Base-by-base conservation (phyloP, 2,113 vertebrate genomes). In the Leptobrachium ailaonicum region DNA sequence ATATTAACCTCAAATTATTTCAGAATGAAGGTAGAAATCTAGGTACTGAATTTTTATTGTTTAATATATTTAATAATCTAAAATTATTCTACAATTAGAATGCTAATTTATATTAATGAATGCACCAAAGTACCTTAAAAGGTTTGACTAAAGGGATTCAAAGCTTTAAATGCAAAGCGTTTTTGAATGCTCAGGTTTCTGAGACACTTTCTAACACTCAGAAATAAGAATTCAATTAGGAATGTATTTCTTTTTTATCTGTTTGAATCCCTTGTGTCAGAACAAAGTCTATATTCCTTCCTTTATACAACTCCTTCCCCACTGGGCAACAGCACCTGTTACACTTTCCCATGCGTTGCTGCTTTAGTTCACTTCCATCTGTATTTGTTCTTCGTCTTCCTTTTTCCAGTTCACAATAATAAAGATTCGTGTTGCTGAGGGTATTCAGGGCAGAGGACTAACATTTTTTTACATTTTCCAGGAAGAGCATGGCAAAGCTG, bases 251-350 rank as follows among this genome's bases (percentile, higher is more conserved):
- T 92, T 92, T 91, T 90, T 87, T 91, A 90, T 90, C 91, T 92
- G 91, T 92, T 92, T 94, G 92, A 92, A 92, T 89, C 86, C 88
- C 85, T 86, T 83, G 85, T 93, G 89, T 93, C 92, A 92, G 89
- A 90, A 85, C 86, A 87, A 88, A 90, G 91, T 86, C 87, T 89
- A 91, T 89, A 87, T 91, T 92, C 91, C 92, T 88, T 75, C 44
- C 4, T 64, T 41, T 75, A 89, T 92, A 89, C 90, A 92, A 90
- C 90, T 89, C 88, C 87, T 87, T 90, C 88, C 92, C 91, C 90
- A 87, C 90, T 89, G 90, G 89, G 89, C 90, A 85, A 90, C 88
- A 92, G 94, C 94, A 97, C 95, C 94, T 96, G 95, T 95, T 95
- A 91, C 92, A 94, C 92, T 95, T 94, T 95, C 95, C 94, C 94